Conservation (phyloP, 2,797 vertebrate species). For the Gambelia wislizenii region DNA sequence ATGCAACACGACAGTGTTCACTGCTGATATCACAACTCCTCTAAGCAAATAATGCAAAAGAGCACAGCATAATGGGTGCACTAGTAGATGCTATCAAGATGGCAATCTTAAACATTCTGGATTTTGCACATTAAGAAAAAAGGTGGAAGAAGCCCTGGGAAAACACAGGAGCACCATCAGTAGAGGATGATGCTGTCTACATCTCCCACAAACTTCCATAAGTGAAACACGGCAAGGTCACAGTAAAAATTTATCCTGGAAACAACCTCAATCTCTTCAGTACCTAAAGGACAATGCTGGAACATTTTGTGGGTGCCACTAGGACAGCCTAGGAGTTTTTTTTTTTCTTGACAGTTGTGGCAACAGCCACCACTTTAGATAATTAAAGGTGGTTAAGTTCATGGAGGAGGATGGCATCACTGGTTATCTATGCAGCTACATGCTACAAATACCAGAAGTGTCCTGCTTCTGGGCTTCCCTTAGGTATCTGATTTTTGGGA, state of each 20-base stretch:
- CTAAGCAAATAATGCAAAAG: not conserved
- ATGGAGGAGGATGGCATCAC: not conserved
- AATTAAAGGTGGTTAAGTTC: not conserved
- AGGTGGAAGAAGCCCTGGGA: not conserved
- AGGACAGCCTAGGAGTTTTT: not conserved
- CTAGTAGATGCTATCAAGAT: not conserved
- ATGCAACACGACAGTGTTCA: not conserved
- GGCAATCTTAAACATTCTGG: not conserved
- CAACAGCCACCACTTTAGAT: not conserved
- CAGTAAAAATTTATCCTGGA: too few relatives aligned
- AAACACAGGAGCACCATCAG: not conserved
- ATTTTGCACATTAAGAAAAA: not conserved
- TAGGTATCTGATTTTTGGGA: not conserved
- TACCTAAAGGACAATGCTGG: not conserved
- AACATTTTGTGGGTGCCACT: not conserved
- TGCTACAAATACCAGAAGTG: not conserved
- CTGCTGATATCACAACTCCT: not conserved
- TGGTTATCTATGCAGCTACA: not conserved
- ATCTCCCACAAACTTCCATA: not conserved
- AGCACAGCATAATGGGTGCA: not conserved
- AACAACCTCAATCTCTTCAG: too few relatives aligned
- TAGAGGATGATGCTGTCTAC: not conserved
- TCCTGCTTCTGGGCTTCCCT: not conserved
- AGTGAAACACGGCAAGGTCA: too few relatives aligned
- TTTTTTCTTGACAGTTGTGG: not conserved